Base-by-base conservation (phyloP, 2,888 invertebrate species). In the Sphinx pinastri region DNA sequence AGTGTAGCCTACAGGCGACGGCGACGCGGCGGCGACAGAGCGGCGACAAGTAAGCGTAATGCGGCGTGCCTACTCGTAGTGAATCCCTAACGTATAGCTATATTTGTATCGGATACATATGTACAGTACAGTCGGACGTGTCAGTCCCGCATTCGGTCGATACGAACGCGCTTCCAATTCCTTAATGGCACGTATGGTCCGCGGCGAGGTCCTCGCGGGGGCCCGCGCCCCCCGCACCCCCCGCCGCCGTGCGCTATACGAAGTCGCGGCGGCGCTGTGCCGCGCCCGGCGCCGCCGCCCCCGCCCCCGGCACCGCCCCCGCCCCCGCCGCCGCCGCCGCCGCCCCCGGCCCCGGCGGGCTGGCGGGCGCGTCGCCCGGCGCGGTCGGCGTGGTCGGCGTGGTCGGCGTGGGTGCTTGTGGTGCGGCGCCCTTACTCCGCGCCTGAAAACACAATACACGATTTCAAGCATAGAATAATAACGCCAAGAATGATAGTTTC, bases 381-480 rank as follows among this genome's bases (percentile, higher is more conserved):
- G 54, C 79, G 54, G 87, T 82, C 58, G 91, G 90, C 75, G 91
- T 87, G 71, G 92, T 92, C 70, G 83, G 88, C 76, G 86, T 79
- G 54, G 87, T 82, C 59, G 91, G 90, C 75, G 91, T 87, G 71
- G 92, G 92, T 70, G 83, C 90, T 71, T 83, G 84, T 60, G 90
- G 89, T 69, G 89, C 90, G 51, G 91, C 83, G 71, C 92, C 92
- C 81, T 92, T 92, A 75, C 91, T 89, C 57, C 91, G 85, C 49
- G 88, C 92, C 92, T 92, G 86, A 11, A 67, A 14, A 25, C 51
- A 68, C 0, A 49, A 49, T 19, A n/a, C n/a, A n/a, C 45, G 14
- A 10, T 8, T 45, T 2, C 54, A 31, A 31, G 25, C 13, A 12
- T 52, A 14, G 52, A 52, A 58, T n/a, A n/a, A 58, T 55, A n/a